Base-by-base conservation (phyloP, 2,888 invertebrate species). In the Megamerina dolium region DNA sequence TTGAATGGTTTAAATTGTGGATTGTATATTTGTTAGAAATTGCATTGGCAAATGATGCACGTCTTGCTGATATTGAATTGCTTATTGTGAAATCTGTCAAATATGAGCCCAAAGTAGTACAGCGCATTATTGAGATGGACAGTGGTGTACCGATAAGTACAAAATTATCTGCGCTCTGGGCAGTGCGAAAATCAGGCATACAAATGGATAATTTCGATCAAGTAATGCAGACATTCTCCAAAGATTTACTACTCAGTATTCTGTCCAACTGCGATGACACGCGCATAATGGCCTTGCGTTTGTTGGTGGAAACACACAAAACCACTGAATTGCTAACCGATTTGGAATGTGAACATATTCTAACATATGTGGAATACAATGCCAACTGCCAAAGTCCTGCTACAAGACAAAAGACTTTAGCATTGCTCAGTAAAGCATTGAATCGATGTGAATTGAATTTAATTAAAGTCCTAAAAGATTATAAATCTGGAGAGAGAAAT, bases 291-390 rank as follows among this genome's bases (percentile, higher is more conserved):
- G 77, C 82, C 0, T 73, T 89, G 37, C 77, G 80, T 1, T 69
- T 89, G 16, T 65, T 91, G 23, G 81, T 85, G 38, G 87, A 88
- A 58, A 82, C 80, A 1, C 81, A 80, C 38, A 85, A 84, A 63
- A 79, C 79, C 2, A 87, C 89, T 2, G 85, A 87, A 60, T 53
- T 72, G 10, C 78, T 86, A 51, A 63, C 74, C 0, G 43, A 61
- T 0, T 70, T 72, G 31, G 90, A 91, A 60, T 73, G 90, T 26
- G 63, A 75, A 2, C 74, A 82, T 13, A 69, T 88, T 18, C 63
- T 78, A 9, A 66, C 68, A 26, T 88, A 81, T 68, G 60, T 89
- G 26, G 68, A 72, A 14, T 79, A 80, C 61, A 90, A 89, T 71
- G 73, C 83, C 37, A 81, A 81, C 52, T 78, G 77, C 41, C 83